Percentiles rank a stretch among this genome's conserved stretches.
phyloP scores from a whole-genome alignment of 2,888 invertebrate species.

The Eretmocerus hayati region DNA sequence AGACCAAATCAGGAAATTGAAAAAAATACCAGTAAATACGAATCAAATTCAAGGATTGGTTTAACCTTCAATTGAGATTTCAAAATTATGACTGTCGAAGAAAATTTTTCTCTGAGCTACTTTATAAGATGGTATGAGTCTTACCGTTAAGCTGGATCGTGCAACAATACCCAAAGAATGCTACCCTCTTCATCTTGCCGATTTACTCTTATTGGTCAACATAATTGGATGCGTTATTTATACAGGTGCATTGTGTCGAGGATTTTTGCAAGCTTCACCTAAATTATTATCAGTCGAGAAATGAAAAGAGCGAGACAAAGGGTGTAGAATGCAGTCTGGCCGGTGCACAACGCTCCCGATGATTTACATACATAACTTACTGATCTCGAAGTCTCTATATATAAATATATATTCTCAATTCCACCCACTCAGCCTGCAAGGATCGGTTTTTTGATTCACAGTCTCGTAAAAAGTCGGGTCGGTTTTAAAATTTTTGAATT shows the following conservation, averaged over 20 bases:
- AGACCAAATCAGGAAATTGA: too few species aligned
- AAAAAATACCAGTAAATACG: too few species aligned
- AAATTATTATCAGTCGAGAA: constrained; percentile 10
- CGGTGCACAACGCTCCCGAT: constrained; percentile 15
- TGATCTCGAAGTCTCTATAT: constrained; percentile 11
- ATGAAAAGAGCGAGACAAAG: background rate
- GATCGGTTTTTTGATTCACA: constrained; percentile 24
- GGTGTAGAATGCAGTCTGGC: constrained; percentile 1
- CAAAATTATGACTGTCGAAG: constrained; percentile 15
- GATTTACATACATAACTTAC: constrained; percentile 21
- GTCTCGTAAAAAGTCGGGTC: constrained; percentile 22
- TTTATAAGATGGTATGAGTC: too few species aligned
- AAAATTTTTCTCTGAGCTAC: background rate
- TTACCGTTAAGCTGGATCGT: background rate
- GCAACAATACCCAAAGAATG: constrained; percentile 13
- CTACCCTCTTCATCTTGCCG: constrained; percentile 2
- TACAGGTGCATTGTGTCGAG: background rate
- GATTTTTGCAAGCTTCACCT: constrained; percentile 7
- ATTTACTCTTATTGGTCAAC: constrained; percentile 11
- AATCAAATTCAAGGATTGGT: background rate
- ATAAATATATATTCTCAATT: constrained; percentile 4
- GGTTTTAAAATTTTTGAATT: constrained; percentile 24
- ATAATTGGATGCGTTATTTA: constrained; percentile 3
- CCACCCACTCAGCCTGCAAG: constrained; percentile 8
- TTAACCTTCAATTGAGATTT: constrained; percentile 1